These are phyloP conservation scores for Aphaenogaster floridana DNA, from an alignment of 1,140 invertebrate species.

Conservation along the genomic window DNA sequence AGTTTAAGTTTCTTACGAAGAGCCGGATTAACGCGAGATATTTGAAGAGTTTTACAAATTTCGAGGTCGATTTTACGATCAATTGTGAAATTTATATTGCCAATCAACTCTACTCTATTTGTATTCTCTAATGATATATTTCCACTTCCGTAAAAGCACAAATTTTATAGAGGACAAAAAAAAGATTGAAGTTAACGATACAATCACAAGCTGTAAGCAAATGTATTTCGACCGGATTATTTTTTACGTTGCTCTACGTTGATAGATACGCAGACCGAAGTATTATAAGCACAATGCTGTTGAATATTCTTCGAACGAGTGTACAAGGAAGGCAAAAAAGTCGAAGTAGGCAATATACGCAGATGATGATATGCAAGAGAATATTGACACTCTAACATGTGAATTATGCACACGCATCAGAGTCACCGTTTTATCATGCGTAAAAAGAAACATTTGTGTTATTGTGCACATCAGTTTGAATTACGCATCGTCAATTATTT, in stretches of 20 bases:
- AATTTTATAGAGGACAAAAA: constrained; percentile 73
- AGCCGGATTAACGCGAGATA: constrained; percentile 16
- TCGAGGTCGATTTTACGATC: constrained; percentile 45
- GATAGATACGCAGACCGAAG: constrained; percentile 53
- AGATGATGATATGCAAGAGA: constrained; percentile 17
- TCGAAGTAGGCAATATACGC: constrained; percentile 22
- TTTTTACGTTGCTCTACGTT: constrained; percentile 47
- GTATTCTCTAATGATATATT: constrained; percentile 72
- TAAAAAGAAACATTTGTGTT: constrained; percentile 58
- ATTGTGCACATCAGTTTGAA: constrained; percentile 67
- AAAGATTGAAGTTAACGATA: constrained; percentile 39
- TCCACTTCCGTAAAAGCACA: constrained; percentile 77
- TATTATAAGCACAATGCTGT: constrained; percentile 64
- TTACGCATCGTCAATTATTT: constrained; percentile 70
- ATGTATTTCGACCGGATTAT: constrained; percentile 59
- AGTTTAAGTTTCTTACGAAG: constrained; percentile 57
- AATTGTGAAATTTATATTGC: constrained; percentile 62
- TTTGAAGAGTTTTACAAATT: constrained; percentile 66
- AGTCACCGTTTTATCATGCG: constrained; percentile 62
- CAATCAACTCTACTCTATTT: constrained; percentile 69
- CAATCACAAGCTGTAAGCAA: constrained; percentile 45
- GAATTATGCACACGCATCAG: constrained; percentile 50
- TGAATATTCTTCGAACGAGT: constrained; percentile 43
- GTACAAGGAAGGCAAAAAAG: constrained; percentile 23
- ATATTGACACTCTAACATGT: constrained; percentile 35